phyloP scores from a whole-genome alignment of 2,888 invertebrate genomes.

The Drosophila dives region DNA sequence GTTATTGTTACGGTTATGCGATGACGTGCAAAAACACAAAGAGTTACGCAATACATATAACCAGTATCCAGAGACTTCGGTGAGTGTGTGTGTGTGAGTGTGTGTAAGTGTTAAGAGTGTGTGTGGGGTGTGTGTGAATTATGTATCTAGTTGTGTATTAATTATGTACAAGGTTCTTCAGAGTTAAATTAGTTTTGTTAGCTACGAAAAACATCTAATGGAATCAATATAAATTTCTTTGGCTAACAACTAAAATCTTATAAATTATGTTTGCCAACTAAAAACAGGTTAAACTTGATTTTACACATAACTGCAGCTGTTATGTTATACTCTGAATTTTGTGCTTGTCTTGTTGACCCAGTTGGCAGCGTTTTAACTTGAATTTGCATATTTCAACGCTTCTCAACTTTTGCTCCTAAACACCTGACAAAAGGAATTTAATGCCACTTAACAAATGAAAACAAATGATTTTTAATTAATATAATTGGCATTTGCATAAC shows the following conservation, averaged over 20 bases:
- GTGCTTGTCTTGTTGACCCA: slow-evolving; percentile 29
- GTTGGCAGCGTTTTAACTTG: slow-evolving; percentile 27
- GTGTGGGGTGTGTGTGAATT: slow-evolving; percentile 37
- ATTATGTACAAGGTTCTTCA: slow-evolving; percentile 40
- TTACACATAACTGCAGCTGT: slow-evolving; percentile 23
- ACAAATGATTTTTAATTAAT: slow-evolving; percentile 67
- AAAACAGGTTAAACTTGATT: slow-evolving; percentile 3
- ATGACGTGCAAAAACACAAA: slow-evolving; percentile 49
- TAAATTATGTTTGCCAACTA: not conserved
- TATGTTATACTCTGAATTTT: slow-evolving; percentile 10
- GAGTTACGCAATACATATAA: slow-evolving; percentile 40
- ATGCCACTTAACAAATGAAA: slow-evolving; percentile 62
- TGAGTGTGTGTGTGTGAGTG: slow-evolving; percentile 17
- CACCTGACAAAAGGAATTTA: slow-evolving; percentile 50
- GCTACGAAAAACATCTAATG: slow-evolving; percentile 16
- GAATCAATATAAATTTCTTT: slow-evolving; percentile 11
- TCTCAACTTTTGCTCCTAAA: slow-evolving; percentile 20
- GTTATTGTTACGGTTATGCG: slow-evolving; percentile 16
- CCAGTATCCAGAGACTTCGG: slow-evolving; percentile 58
- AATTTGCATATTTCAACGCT: slow-evolving; percentile 43
- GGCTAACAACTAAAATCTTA: slow-evolving; percentile 14
- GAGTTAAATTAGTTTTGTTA: slow-evolving; percentile 24
- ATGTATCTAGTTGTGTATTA: slow-evolving; percentile 19
- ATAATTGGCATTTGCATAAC: slow-evolving; percentile 54
- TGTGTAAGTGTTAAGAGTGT: slow-evolving; percentile 3